Evolutionary conservation across 1,140 invertebrate genomes (phyloP).

Genomic region (Danaus plexippus): DNA sequence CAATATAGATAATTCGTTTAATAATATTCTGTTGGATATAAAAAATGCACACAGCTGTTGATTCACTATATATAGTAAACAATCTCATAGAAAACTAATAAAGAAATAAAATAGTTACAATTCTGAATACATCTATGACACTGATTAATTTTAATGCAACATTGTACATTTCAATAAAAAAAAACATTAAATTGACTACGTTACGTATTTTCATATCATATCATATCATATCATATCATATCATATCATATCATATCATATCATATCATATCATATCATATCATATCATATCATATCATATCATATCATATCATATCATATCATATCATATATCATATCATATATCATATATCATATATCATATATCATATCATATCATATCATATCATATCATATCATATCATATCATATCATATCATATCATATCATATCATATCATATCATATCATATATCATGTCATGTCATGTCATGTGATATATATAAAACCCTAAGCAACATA

Average conservation of each 20-base stretch:
- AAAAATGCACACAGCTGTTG: too few species aligned
- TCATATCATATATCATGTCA: constrained; percentile 7
- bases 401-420: constrained; percentile 6
- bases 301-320: constrained; percentile 8
- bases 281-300: constrained; percentile 7
- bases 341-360: not conserved
- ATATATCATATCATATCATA: not conserved
- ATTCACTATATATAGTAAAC: too few species aligned
- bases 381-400: constrained; percentile 2
- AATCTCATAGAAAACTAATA: too few species aligned
- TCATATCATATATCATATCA: not conserved
- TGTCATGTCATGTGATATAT: not conserved
- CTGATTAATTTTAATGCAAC: too few species aligned
- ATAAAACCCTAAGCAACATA: too few species aligned
- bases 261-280: constrained; percentile 4
- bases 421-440: constrained; percentile 8
- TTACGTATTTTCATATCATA: too few species aligned
- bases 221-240: not conserved
- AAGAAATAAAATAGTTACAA: too few species aligned
- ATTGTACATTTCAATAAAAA: too few species aligned
- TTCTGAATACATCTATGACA: too few species aligned
- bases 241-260: constrained; percentile 1
- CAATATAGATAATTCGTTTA: too few species aligned
- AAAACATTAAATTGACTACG: too few species aligned
- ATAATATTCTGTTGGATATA: too few species aligned